These are phyloP conservation scores for Tenthredo notha DNA, from an alignment of 2,888 invertebrate genomes.

Conservation along the genomic window DNA sequence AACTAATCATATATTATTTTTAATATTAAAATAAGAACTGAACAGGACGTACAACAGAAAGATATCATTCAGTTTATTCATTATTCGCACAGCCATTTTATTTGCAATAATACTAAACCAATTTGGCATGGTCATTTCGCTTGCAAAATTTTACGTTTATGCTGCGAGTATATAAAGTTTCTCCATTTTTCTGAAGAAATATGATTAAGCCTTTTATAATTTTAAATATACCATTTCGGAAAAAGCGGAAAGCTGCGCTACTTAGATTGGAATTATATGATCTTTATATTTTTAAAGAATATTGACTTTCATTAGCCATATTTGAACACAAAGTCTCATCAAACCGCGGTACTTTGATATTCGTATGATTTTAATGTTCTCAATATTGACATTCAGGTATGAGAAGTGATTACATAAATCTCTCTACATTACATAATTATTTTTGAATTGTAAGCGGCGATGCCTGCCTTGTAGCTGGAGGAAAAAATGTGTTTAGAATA, in stretches of 20 bases:
- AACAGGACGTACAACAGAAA: background rate
- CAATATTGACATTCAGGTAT: background rate
- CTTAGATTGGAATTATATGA: background rate
- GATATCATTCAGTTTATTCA: background rate
- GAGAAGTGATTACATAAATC: background rate
- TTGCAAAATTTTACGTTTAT: background rate
- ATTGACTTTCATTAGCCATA: background rate
- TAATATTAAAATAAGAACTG: background rate
- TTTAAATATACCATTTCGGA: background rate
- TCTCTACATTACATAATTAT: background rate
- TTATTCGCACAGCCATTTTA: constrained; percentile 60
- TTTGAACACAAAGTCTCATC: background rate
- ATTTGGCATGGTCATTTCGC: constrained; percentile 35
- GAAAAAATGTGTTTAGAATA: background rate
- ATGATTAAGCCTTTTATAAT: background rate
- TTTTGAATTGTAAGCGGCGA: constrained; percentile 1
- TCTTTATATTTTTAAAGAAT: background rate
- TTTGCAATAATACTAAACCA: constrained; percentile 51
- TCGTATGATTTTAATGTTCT: background rate
- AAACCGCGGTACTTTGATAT: background rate
- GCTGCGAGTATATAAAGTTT: constrained; percentile 1
- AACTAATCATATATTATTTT: background rate
- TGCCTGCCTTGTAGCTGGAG: constrained; percentile 12
- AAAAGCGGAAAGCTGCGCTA: background rate
- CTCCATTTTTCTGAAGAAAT: background rate